Percentiles rank a stretch among this genome's conserved stretches.
Conservation (phyloP, 2,888 invertebrate genomes). For the Tholera decimalis region DNA sequence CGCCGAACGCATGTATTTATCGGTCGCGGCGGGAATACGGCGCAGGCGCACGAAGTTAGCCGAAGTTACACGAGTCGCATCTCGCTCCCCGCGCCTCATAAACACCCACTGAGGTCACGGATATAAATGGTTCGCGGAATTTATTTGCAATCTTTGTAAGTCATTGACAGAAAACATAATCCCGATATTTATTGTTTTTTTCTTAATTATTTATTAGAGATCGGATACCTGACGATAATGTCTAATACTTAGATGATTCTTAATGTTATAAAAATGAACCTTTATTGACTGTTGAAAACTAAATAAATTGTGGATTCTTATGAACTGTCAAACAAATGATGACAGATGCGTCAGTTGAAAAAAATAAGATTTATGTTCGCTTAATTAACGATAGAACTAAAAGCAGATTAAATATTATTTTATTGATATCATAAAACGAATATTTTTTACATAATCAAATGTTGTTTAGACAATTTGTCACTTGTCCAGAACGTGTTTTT, state of each 20-base stretch:
- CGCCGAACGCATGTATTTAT: conserved; percentile 46
- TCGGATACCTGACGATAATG: conserved; percentile 7
- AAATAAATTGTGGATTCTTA: conserved; percentile 47
- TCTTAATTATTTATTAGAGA: conserved; percentile 1
- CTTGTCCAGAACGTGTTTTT: conserved; percentile 15
- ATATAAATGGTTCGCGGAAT: conserved; percentile 24
- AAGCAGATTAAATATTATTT: conserved; percentile 29
- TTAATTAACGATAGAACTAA: conserved; percentile 36
- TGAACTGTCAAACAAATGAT: conserved; percentile 48
- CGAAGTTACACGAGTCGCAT: conserved; percentile 35
- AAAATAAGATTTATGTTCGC: conserved; percentile 23
- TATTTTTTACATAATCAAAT: conserved; percentile 15
- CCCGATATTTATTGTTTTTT: conserved; percentile 23
- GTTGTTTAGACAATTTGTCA: conserved; percentile 17
- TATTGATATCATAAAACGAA: conserved; percentile 18
- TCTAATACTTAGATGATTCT: conserved; percentile 7
- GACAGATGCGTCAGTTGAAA: conserved; percentile 34
- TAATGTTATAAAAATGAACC: conserved; percentile 23
- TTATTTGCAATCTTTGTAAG: conserved; percentile 27
- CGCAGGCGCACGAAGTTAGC: conserved; percentile 6
- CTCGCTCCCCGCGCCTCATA: not conserved
- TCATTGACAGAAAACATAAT: conserved; percentile 23
- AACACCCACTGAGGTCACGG: conserved; percentile 20
- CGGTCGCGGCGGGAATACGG: conserved; percentile 6
- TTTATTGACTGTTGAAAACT: conserved; percentile 37